Conservation (phyloP, 2,797 vertebrate genomes). For the Gephyroberyx darwinii region DNA sequence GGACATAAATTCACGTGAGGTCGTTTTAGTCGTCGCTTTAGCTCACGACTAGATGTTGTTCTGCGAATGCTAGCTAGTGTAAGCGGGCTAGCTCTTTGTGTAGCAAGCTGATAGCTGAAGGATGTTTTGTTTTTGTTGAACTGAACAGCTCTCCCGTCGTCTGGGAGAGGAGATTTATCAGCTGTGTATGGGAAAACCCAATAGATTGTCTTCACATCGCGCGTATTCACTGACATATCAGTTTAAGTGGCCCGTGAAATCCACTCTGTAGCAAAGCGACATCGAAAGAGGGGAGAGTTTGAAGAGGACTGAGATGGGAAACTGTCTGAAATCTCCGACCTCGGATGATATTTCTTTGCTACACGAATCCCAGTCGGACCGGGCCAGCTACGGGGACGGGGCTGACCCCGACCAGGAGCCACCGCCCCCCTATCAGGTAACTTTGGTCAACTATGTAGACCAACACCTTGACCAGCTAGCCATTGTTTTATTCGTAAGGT, state of each 20-base stretch:
- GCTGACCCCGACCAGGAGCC: slow-evolving; percentile 93
- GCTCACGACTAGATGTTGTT: slow-evolving; percentile 32
- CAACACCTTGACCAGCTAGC: background rate
- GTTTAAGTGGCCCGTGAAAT: slow-evolving; percentile 32
- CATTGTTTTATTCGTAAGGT: background rate
- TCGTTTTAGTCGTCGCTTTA: slow-evolving; percentile 6
- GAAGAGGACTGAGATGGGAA: slow-evolving; percentile 89
- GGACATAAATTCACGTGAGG: background rate
- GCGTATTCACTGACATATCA: slow-evolving; percentile 20
- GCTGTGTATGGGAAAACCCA: slow-evolving; percentile 56
- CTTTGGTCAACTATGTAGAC: slow-evolving; percentile 29
- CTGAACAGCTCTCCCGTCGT: slow-evolving; percentile 64
- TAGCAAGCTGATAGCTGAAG: slow-evolving; percentile 72
- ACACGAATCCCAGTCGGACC: slow-evolving; percentile 96
- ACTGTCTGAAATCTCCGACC: slow-evolving; percentile 96
- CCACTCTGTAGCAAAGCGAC: slow-evolving; percentile 38
- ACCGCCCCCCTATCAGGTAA: slow-evolving; percentile 97
- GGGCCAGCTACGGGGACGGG: slow-evolving; percentile 94
- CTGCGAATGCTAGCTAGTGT: slow-evolving; percentile 57
- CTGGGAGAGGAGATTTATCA: slow-evolving; percentile 62
- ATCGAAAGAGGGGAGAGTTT: slow-evolving; percentile 48
- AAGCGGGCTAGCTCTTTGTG: slow-evolving; percentile 82
- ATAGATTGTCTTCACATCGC: slow-evolving; percentile 22
- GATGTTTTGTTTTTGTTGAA: slow-evolving; percentile 82
- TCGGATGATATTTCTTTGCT: slow-evolving; percentile 98